These are phyloP conservation scores for Lycodopsis pacificus DNA, from an alignment of 2,797 vertebrate species.

Conservation along the genomic window DNA sequence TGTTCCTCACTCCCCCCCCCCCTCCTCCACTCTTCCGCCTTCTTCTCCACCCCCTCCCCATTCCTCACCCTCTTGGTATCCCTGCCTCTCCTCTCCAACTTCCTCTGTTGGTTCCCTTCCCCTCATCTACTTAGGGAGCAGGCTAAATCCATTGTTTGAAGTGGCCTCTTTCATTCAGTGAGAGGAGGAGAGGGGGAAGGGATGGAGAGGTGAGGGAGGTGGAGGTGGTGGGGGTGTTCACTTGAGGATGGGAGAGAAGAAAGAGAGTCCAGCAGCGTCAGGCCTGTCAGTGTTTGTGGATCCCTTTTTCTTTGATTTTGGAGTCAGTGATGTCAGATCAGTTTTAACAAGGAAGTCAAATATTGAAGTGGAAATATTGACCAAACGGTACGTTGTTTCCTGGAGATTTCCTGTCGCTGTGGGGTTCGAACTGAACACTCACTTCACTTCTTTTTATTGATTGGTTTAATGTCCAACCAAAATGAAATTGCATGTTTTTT, in stretches of 20 bases:
- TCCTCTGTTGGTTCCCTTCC: slow-evolving; percentile 28
- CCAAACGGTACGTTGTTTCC: not conserved
- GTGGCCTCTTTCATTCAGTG: slow-evolving; percentile 69
- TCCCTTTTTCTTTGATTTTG: not conserved
- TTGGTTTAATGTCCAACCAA: not conserved
- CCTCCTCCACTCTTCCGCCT: slow-evolving; percentile 19
- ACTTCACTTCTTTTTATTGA: not conserved
- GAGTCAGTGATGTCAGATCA: not conserved
- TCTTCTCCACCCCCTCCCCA: not conserved
- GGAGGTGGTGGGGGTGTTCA: slow-evolving; percentile 14
- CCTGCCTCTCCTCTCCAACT: slow-evolving; percentile 29
- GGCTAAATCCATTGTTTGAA: slow-evolving; percentile 70
- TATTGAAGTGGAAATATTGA: slow-evolving; percentile 23
- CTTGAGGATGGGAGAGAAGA: slow-evolving; percentile 48
- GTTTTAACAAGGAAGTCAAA: slow-evolving; percentile 13
- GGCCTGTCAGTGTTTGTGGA: slow-evolving; percentile 29
- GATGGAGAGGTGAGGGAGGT: slow-evolving; percentile 17
- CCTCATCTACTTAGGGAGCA: slow-evolving; percentile 43
- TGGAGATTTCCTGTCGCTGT: not conserved
- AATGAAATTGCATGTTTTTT: not conserved
- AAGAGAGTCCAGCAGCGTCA: slow-evolving; percentile 40
- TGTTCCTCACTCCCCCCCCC: not conserved
- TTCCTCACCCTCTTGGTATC: slow-evolving; percentile 2
- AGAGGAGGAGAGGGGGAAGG: slow-evolving; percentile 11
- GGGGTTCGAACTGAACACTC: not conserved